Conservation (phyloP, 2,888 invertebrate genomes). For the Chesias legatella region DNA sequence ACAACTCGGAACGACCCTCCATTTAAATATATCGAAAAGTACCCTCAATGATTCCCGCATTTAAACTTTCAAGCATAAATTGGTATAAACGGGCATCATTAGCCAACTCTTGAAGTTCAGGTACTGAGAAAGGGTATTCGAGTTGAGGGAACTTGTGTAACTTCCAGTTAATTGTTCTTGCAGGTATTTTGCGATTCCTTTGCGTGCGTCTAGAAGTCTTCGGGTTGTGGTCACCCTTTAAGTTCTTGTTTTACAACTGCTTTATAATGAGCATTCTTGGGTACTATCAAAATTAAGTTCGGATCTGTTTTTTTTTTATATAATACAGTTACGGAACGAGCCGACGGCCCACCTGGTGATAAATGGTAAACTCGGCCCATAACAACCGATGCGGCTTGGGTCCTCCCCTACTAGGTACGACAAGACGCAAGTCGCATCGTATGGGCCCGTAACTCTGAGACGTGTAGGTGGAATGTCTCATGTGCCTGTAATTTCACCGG, state of each 20-base stretch:
- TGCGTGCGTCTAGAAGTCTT: constrained; percentile 16
- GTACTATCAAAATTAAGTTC: too few species aligned
- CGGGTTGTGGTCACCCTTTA: constrained; percentile 5
- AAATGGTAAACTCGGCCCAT: too few species aligned
- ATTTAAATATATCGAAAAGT: constrained; percentile 30
- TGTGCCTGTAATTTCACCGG: too few species aligned
- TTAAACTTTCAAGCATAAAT: constrained; percentile 41
- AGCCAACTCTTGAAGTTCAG: constrained; percentile 27
- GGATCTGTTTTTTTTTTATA: too few species aligned
- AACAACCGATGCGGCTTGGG: too few species aligned
- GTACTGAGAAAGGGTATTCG: constrained; percentile 38
- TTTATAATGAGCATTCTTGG: too few species aligned
- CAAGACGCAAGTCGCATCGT: too few species aligned
- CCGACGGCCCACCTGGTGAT: too few species aligned
- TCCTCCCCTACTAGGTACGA: too few species aligned
- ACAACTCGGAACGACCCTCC: constrained; percentile 23
- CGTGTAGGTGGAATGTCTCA: too few species aligned
- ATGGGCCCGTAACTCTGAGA: too few species aligned
- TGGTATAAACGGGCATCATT: constrained; percentile 43
- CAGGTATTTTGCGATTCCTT: constrained; percentile 39
- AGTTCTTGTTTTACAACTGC: constrained; percentile 1
- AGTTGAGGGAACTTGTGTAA: constrained; percentile 35
- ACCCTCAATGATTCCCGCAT: constrained; percentile 26
- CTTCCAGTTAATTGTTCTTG: constrained; percentile 39
- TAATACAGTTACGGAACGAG: too few species aligned